A percentile compares a stretch with the other conserved stretches of the same genome.
phyloP scores from a whole-genome alignment of 2,888 invertebrate species.

The Cryptocheilus praepositus region DNA sequence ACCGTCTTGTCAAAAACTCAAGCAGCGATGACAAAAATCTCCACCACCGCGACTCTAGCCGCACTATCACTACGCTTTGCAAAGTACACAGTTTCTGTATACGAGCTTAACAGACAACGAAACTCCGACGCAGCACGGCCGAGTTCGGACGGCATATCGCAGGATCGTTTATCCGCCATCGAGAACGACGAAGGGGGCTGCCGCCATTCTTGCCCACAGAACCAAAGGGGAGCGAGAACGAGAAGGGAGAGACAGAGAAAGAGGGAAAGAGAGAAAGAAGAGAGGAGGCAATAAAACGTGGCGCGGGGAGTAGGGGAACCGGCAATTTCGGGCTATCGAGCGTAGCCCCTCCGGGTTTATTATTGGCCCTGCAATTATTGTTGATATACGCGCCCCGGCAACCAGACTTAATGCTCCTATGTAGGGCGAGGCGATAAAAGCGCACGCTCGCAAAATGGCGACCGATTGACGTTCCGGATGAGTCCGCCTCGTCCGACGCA shows the following conservation, averaged over 20 bases:
- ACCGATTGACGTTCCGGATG: constrained; percentile 27
- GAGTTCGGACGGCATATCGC: constrained; percentile 49
- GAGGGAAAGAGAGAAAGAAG: constrained; percentile 9
- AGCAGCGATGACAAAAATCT: too few relatives aligned
- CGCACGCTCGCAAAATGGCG: constrained; percentile 67
- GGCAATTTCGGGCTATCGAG: constrained; percentile 75
- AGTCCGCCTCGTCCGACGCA: not conserved
- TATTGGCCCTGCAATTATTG: constrained; percentile 74
- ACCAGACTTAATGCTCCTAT: constrained; percentile 55
- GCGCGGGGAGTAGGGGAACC: constrained; percentile 69
- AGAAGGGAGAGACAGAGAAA: constrained; percentile 7
- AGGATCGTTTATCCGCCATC: constrained; percentile 73
- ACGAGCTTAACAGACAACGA: too few relatives aligned
- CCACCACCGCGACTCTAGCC: too few relatives aligned
- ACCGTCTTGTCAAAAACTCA: too few relatives aligned
- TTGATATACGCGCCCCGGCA: constrained; percentile 72
- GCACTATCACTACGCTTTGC: too few relatives aligned
- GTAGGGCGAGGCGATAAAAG: constrained; percentile 67
- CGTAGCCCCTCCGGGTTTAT: constrained; percentile 72
- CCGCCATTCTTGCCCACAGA: constrained; percentile 57
- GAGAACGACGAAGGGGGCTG: constrained; percentile 60
- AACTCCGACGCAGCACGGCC: too few relatives aligned
- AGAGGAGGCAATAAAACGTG: constrained; percentile 55
- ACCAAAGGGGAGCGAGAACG: constrained; percentile 4
- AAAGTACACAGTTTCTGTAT: too few relatives aligned